A percentile compares a stretch with the other conserved stretches of the same genome.
phyloP scores from a whole-genome alignment of 92 coral and sea anemone genomes.

The Palythoa heliodiscus region DNA sequence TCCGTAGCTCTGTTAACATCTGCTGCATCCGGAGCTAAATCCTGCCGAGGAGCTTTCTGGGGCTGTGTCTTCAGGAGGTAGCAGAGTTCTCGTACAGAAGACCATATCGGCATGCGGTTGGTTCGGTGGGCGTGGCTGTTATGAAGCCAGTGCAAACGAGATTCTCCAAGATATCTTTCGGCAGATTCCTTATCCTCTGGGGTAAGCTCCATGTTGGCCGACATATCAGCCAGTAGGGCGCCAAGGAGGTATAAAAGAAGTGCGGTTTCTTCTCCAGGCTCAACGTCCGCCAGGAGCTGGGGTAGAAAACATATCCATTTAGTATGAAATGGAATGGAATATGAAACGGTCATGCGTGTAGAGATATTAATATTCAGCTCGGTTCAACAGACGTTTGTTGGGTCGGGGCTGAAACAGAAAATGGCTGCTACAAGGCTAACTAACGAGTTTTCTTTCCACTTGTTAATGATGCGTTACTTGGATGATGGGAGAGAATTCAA shows the following conservation, averaged over 20 bases:
- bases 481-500: no score
- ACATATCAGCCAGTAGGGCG: constrained; percentile 18
- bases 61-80: constrained; percentile 17
- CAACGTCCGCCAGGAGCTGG: constrained; percentile 5
- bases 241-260: background rate
- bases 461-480: no score
- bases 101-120: constrained; percentile 18
- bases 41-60: constrained; percentile 23
- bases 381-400: no score
- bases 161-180: constrained; percentile 1
- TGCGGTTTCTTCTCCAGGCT: constrained; percentile 16
- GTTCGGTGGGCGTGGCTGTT: background rate
- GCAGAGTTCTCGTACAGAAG: constrained; percentile 27
- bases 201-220: constrained; percentile 19
- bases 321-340: no score
- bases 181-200: constrained; percentile 5
- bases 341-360: no score
- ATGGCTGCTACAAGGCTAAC: no score
- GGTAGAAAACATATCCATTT: no score
- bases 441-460: no score
- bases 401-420: no score
- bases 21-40: no score
- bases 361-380: no score
- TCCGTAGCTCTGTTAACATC: background rate
- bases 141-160: background rate